Percentiles rank a stretch among this genome's conserved stretches.
Evolutionary conservation across 2,888 invertebrate genomes (phyloP).

Genomic region (Labia minor): DNA sequence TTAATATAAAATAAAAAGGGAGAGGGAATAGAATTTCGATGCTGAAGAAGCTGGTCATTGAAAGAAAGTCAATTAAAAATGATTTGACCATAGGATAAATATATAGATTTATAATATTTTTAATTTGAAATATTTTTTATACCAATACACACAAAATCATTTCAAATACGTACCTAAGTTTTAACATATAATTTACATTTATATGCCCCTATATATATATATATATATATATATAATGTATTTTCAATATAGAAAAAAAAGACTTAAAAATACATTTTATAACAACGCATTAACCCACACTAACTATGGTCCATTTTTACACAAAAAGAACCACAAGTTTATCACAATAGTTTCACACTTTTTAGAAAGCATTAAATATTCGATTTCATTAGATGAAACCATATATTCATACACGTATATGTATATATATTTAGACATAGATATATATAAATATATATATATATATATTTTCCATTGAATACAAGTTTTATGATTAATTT

Average conservation of each 20-base stretch:
- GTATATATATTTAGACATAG: too few species aligned
- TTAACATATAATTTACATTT: background rate
- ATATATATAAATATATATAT: too few species aligned
- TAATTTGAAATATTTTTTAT: background rate
- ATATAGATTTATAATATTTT: background rate
- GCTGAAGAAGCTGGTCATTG: too few species aligned
- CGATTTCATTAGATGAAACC: background rate
- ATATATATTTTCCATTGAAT: too few species aligned
- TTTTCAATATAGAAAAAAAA: background rate
- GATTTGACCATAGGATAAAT: too few species aligned
- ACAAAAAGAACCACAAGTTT: background rate
- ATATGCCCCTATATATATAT: too few species aligned
- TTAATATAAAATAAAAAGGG: too few species aligned
- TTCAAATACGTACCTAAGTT: background rate
- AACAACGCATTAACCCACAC: background rate
- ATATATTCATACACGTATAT: background rate
- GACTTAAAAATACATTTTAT: background rate
- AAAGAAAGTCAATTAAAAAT: too few species aligned
- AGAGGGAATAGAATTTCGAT: too few species aligned
- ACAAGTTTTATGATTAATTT: background rate
- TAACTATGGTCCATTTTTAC: background rate
- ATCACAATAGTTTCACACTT: conserved; percentile 5
- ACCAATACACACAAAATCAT: background rate
- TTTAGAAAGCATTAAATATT: background rate
- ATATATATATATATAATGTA: background rate